Evolutionary conservation across 2,113 vertebrate species (phyloP).

Genomic region (Ammospiza nelsoni): DNA sequence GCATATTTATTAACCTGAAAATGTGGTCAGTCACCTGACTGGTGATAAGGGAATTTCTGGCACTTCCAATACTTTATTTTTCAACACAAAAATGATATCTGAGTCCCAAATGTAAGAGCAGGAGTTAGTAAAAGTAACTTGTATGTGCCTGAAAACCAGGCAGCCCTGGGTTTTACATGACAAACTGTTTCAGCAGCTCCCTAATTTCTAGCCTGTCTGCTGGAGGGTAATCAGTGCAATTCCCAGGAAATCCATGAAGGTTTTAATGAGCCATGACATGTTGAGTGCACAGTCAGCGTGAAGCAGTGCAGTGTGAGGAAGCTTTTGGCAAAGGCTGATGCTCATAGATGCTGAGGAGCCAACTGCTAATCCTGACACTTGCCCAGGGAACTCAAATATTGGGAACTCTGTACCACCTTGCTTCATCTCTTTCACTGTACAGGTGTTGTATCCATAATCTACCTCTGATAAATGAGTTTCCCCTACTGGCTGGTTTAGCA

Average conservation of each 20-base stretch:
- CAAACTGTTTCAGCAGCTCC: conserved; percentile 15
- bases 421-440: background rate
- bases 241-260: conserved; percentile 32
- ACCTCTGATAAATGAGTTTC: background rate
- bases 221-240: conserved; percentile 59
- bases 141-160: background rate
- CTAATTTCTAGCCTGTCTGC: conserved; percentile 41
- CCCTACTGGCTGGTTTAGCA: background rate
- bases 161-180: background rate
- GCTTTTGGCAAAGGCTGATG: conserved; percentile 20
- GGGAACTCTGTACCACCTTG: background rate
- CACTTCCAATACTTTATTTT: background rate
- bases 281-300: background rate
- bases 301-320: conserved; percentile 3
- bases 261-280: conserved; percentile 58
- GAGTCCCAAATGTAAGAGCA: background rate
- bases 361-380: conserved; percentile 20
- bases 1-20: background rate
- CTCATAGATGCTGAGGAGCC: background rate
- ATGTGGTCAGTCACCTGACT: background rate
- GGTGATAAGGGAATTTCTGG: background rate
- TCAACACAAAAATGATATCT: background rate
- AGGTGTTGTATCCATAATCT: background rate
- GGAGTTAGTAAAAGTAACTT: background rate
- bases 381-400: background rate